phyloP scores from a whole-genome alignment of 2,113 vertebrate genomes.

The Bubo bubo region DNA sequence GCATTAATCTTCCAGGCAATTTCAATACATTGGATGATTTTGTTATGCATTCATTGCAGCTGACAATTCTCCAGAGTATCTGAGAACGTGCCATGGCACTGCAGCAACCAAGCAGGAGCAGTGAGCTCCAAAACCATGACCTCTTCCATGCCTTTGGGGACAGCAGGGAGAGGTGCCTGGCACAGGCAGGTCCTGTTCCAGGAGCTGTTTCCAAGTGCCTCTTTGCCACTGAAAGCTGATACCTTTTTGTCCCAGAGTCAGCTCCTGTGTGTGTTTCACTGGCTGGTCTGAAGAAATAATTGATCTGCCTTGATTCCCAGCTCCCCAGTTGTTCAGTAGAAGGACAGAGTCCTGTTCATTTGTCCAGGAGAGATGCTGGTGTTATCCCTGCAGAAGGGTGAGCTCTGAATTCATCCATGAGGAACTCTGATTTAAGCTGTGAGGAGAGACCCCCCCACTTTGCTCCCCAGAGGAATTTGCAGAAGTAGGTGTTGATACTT shows the following conservation, averaged over 20 bases:
- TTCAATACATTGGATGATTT: background rate
- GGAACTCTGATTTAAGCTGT: background rate
- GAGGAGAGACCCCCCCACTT: background rate
- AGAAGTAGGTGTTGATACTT: slow-evolving; percentile 23
- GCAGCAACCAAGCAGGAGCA: background rate
- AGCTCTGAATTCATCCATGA: background rate
- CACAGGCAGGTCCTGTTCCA: background rate
- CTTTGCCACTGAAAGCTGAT: background rate
- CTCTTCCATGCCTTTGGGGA: background rate
- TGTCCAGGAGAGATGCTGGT: background rate
- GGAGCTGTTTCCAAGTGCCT: background rate
- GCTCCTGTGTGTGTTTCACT: background rate
- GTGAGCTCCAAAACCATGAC: background rate
- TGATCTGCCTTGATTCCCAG: background rate
- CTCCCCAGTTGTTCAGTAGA: rapidly evolving
- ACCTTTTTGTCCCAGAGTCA: background rate
- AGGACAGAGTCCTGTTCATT: background rate
- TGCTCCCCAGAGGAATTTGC: background rate
- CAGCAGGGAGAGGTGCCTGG: background rate
- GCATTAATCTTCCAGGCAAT: background rate
- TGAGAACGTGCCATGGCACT: background rate
- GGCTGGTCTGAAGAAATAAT: background rate
- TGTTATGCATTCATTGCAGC: background rate
- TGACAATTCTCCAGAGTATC: background rate
- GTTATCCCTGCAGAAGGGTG: background rate